Evolutionary conservation across 2,113 vertebrate genomes (phyloP).

Genomic region (Oreamnos americanus): DNA sequence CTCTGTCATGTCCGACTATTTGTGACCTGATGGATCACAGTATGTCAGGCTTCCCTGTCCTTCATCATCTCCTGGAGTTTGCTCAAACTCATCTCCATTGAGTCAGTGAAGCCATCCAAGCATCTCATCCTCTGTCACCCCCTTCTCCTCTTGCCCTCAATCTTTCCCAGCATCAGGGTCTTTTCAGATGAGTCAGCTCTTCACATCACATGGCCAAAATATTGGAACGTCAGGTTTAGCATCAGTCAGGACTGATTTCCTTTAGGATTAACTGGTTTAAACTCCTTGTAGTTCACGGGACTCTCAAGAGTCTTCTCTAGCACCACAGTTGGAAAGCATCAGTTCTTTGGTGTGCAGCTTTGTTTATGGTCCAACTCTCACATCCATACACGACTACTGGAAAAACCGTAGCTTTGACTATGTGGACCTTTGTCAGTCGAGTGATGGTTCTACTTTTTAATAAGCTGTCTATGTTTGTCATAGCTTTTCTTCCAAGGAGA

Average conservation of each 20-base stretch:
- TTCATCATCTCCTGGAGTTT: neutral
- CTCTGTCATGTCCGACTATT: neutral
- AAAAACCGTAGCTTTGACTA: neutral
- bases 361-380: neutral
- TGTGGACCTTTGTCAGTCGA: accelerated
- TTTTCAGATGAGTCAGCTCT: neutral
- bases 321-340: neutral
- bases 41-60: neutral
- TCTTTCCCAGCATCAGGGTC: neutral
- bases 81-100: neutral
- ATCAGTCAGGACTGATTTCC: neutral
- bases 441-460: neutral
- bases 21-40: neutral
- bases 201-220: neutral
- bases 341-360: neutral
- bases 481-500: neutral
- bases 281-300: neutral
- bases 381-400: neutral
- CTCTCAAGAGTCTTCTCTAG: neutral
- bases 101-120: neutral
- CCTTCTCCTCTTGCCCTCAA: neutral
- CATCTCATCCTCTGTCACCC: neutral
- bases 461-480: neutral
- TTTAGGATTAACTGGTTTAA: neutral
- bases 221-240: neutral